Percentiles rank a stretch among this genome's conserved stretches.
phyloP scores from a whole-genome alignment of 2,113 vertebrate species.

The Phylloscopus trochilus region DNA sequence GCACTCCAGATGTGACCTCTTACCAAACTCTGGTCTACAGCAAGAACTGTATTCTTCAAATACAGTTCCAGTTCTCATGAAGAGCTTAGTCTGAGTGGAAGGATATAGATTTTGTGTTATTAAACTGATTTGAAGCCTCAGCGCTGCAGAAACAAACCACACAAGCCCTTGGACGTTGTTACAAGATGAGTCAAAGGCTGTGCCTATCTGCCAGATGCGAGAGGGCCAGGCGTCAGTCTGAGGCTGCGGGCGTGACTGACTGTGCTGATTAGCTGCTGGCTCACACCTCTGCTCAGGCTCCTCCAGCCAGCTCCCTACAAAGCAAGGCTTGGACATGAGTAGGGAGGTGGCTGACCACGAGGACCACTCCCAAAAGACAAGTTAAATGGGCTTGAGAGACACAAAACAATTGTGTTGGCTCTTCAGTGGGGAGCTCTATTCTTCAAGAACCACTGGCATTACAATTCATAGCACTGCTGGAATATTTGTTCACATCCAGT shows the following conservation, averaged over 20 bases:
- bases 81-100: neutral
- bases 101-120: neutral
- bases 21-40: neutral
- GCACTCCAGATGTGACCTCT: neutral
- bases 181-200: neutral
- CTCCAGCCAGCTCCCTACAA: neutral
- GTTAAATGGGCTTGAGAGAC: neutral
- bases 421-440: neutral
- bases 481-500: neutral
- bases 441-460: neutral
- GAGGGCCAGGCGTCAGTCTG: neutral
- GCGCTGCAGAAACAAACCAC: neutral
- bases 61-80: neutral
- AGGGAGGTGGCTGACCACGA: neutral
- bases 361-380: neutral
- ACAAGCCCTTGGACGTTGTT: neutral
- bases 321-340: fast-evolving
- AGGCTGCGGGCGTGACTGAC: neutral
- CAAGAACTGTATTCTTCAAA: neutral
- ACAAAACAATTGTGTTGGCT: neutral
- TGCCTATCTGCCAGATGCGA: neutral
- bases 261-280: neutral
- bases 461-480: neutral
- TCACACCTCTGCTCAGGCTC: neutral
- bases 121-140: neutral